Base-by-base conservation (phyloP, 2,888 invertebrate species). In the Nudaria mundana region DNA sequence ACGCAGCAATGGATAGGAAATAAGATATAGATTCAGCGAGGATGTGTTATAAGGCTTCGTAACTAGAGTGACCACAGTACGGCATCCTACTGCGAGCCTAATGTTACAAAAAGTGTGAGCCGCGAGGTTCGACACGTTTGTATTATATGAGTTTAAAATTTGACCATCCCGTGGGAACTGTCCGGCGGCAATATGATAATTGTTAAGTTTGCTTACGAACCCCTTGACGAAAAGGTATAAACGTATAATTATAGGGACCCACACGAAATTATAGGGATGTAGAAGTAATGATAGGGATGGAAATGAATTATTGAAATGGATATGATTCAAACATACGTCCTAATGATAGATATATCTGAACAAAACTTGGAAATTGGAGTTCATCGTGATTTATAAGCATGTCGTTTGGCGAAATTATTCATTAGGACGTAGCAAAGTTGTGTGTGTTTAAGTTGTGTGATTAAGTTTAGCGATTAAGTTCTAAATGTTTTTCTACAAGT, bases 131-230 rank as follows among this genome's bases (percentile, higher is more conserved):
- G 61, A 59, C 61, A 59, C 58, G 61, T 61, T 50, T 61, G 57
- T 61, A 50, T n/a, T n/a, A n/a, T 61, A 55, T 85, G 73, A 72
- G 70, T 75, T 77, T 68, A 78, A 81, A 81, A 81, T 79, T 79
- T 68, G 54, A 71, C 64, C 72, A 71, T 78, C 80, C 77, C 86
- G 86, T 87, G 87, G 85, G 87, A 88, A 88, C 58, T 67, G 63
- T 42, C 81, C 71, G 68, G 66, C 62, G 81, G 84, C 81, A 63
- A 76, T 59, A 76, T 76, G 85, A 81, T 87, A 87, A 87, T 86
- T 83, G 73, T 66, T 75, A 72, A 72, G 82, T 82, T 83, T 79
- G 80, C 77, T 81, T 76, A 80, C 74, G 67, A 73, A 73, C 5
- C 76, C 79, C 77, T 74, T 70, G 52, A 52, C 67, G 60, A 65